phyloP scores from a whole-genome alignment of 2,888 invertebrate species.

The Eupeodes luniger region DNA sequence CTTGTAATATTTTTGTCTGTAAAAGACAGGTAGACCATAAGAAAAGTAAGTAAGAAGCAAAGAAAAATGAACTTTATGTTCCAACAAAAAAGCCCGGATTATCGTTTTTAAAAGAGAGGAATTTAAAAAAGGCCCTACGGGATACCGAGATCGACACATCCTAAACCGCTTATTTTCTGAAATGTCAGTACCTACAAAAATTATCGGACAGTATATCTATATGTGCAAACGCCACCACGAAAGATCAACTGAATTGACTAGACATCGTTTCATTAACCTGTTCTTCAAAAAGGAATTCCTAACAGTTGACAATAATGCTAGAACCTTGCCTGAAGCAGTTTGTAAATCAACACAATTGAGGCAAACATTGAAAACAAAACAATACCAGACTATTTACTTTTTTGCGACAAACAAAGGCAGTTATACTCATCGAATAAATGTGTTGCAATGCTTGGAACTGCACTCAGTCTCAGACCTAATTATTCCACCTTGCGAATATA shows the following conservation, averaged over 20 bases:
- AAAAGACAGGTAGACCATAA: too few relatives aligned
- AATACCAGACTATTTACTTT: neutral
- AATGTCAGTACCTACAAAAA: too few relatives aligned
- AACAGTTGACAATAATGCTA: neutral
- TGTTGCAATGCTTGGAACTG: neutral
- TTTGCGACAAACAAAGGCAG: conserved; percentile 4
- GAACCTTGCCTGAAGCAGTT: neutral
- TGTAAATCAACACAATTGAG: neutral
- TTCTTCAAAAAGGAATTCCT: neutral
- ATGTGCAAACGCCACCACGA: too few relatives aligned
- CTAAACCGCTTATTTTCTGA: too few relatives aligned
- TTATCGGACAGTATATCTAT: too few relatives aligned
- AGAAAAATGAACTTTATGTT: too few relatives aligned
- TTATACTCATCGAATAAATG: conserved; percentile 5
- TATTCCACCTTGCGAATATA: neutral
- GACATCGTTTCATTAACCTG: neutral
- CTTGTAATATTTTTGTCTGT: too few relatives aligned
- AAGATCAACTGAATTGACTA: neutral
- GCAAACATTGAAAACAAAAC: neutral
- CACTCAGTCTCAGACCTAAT: neutral
- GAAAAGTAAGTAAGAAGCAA: too few relatives aligned
- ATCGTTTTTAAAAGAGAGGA: too few relatives aligned
- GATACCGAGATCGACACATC: too few relatives aligned
- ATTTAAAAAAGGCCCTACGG: too few relatives aligned
- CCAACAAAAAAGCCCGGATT: too few relatives aligned